Evolutionary conservation across 1,140 invertebrate genomes (phyloP).

Genomic region (Zaprionus camerounensis): DNA sequence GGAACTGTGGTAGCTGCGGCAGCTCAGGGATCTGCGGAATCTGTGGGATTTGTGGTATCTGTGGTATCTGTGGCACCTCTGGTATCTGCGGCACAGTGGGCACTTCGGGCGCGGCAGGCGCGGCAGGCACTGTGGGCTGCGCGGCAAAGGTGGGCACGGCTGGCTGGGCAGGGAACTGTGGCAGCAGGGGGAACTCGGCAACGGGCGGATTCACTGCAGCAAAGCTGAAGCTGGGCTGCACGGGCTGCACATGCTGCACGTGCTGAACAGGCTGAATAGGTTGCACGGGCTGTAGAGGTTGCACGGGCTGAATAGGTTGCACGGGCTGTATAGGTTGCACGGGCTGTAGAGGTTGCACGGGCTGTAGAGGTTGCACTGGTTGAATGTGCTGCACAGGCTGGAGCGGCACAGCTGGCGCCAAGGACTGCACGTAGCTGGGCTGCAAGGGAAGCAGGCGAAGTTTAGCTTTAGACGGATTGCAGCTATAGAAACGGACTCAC

Average conservation of each 20-base stretch:
- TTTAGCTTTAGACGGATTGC: neutral
- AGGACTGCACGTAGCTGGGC: slow-evolving; percentile 58
- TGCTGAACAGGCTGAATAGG: slow-evolving; percentile 19
- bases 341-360: slow-evolving; percentile 40
- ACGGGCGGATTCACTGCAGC: slow-evolving; percentile 34
- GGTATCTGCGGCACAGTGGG: slow-evolving; percentile 46
- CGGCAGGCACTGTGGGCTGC: slow-evolving; percentile 34
- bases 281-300: slow-evolving; percentile 49
- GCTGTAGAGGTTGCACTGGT: slow-evolving; percentile 53
- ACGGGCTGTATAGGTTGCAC: slow-evolving; percentile 27
- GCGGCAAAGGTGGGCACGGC: slow-evolving; percentile 28
- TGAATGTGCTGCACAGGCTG: slow-evolving; percentile 51
- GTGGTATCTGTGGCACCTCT: slow-evolving; percentile 28
- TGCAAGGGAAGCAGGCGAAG: slow-evolving; percentile 5
- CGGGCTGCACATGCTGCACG: too few species aligned
- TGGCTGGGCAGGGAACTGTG: slow-evolving; percentile 45
- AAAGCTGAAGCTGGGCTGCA: slow-evolving; percentile 51
- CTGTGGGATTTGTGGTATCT: slow-evolving; percentile 40
- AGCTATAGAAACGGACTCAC: slow-evolving; percentile 15
- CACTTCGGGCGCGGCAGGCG: slow-evolving; percentile 31
- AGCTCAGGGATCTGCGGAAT: slow-evolving; percentile 36
- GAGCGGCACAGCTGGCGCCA: slow-evolving; percentile 22
- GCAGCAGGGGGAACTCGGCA: slow-evolving; percentile 41
- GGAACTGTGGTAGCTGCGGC: slow-evolving; percentile 23
- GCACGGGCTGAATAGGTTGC: slow-evolving; percentile 34